phyloP scores from a whole-genome alignment of 1,140 invertebrate genomes.

The Mycetomoellerius zeteki region DNA sequence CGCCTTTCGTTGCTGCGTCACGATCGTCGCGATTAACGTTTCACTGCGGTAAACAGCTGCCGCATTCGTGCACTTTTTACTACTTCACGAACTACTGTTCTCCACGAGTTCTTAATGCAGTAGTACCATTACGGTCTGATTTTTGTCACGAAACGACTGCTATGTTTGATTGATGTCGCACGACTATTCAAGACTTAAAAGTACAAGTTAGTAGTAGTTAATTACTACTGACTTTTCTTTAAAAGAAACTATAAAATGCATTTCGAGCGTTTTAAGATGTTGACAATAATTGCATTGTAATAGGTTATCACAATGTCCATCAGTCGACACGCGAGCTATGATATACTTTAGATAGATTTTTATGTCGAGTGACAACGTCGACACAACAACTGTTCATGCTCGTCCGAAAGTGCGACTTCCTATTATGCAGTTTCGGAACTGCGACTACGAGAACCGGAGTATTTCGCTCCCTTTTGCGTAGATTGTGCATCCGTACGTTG shows the following conservation, averaged over 20 bases:
- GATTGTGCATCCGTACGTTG: conserved; percentile 31
- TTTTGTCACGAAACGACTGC: conserved; percentile 53
- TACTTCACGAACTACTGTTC: conserved; percentile 51
- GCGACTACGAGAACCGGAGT: not conserved
- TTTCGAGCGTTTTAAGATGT: not conserved
- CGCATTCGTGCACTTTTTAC: conserved; percentile 59
- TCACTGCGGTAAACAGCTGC: conserved; percentile 64
- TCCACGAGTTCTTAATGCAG: conserved; percentile 50
- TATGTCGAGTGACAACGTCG: not conserved
- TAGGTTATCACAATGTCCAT: not conserved
- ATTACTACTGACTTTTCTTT: not conserved
- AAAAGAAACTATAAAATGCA: not conserved
- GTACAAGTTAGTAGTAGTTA: not conserved
- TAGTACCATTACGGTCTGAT: conserved; percentile 46
- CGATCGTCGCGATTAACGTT: conserved; percentile 60
- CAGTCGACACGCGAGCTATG: not conserved
- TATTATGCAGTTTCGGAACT: conserved; percentile 22
- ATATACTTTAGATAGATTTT: not conserved
- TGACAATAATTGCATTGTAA: not conserved
- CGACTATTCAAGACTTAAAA: conserved; percentile 6
- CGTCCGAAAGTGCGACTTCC: conserved; percentile 16
- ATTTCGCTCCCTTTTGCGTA: conserved; percentile 12
- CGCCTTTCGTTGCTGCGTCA: conserved; percentile 49
- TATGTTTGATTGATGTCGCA: conserved; percentile 20
- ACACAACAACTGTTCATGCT: not conserved